A percentile compares a stretch with the other conserved stretches of the same genome.
Evolutionary conservation across 37 sponge, comb jelly and placozoan species (phyloP).

Genomic region (Amphimedon queenslandica): DNA sequence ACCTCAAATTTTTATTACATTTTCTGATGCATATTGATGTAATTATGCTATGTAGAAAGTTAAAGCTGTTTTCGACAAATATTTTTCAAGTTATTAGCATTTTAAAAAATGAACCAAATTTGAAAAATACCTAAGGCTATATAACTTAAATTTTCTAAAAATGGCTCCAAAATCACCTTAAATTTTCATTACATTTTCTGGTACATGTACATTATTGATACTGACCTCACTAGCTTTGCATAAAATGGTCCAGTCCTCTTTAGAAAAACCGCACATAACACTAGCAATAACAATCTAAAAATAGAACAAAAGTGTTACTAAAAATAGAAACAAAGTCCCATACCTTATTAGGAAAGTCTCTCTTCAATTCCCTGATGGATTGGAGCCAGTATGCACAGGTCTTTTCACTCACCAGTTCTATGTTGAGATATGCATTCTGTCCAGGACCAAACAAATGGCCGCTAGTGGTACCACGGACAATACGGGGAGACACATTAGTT

Average conservation of each 20-base stretch:
- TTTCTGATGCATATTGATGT: too few relatives aligned
- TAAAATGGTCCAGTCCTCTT: constrained; percentile 86
- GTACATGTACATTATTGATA: background rate
- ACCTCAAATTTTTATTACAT: too few relatives aligned
- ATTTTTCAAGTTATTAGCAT: too few relatives aligned
- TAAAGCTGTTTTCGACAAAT: too few relatives aligned
- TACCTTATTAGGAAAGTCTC: constrained; percentile 84
- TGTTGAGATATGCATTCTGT: constrained; percentile 92
- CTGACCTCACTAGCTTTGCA: constrained; percentile 65
- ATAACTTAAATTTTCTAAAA: background rate
- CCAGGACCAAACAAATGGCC: constrained; percentile 89
- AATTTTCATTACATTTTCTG: background rate
- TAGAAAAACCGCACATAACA: constrained; percentile 85
- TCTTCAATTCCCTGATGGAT: constrained; percentile 85
- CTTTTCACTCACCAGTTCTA: constrained; percentile 95
- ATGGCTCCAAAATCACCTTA: too few relatives aligned
- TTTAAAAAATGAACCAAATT: too few relatives aligned
- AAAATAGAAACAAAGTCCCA: background rate
- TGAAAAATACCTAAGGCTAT: too few relatives aligned
- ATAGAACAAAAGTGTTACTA: background rate
- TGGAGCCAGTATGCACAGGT: constrained; percentile 95
- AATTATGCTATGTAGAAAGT: too few relatives aligned
- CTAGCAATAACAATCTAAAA: constrained; percentile 89
- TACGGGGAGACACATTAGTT: constrained; percentile 95
- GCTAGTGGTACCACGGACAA: constrained; percentile 85